Conservation (phyloP, 2,113 vertebrate genomes). For the Pogona vitticeps region DNA sequence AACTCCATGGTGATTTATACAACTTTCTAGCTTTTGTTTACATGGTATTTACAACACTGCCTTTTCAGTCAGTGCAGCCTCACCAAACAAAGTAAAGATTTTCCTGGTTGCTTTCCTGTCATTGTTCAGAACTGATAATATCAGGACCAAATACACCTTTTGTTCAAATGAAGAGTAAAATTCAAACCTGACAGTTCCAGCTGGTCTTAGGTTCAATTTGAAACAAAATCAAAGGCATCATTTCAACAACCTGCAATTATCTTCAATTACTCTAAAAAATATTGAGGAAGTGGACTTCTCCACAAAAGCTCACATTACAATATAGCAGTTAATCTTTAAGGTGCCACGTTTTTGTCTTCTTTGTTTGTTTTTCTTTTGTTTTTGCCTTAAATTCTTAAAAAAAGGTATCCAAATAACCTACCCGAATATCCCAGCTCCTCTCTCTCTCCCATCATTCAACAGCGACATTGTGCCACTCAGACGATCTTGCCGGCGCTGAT, state of each 20-base stretch:
- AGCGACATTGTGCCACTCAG: constrained; percentile 49
- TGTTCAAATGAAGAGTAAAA: constrained; percentile 43
- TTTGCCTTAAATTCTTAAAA: neutral
- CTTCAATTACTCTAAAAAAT: no score
- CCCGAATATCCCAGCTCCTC: constrained; percentile 35
- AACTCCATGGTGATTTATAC: constrained; percentile 1
- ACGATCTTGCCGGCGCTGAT: constrained; percentile 67
- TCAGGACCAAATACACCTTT: constrained; percentile 45
- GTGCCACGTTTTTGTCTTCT: no score
- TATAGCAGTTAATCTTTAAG: no score
- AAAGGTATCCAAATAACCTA: constrained; percentile 54
- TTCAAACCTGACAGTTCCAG: constrained; percentile 41
- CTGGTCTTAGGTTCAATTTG: neutral
- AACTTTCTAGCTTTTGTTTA: neutral
- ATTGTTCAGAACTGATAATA: constrained; percentile 63
- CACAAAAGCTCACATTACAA: no score
- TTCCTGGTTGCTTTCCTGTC: constrained; percentile 64
- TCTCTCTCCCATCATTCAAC: constrained; percentile 36
- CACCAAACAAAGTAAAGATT: constrained; percentile 7
- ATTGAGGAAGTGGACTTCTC: no score
- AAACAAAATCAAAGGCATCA: constrained; percentile 16
- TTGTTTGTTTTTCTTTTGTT: no score
- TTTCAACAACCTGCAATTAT: neutral
- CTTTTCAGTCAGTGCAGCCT: neutral
- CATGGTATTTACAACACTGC: neutral